Conservation (phyloP, 2,797 vertebrate genomes). For the Leptatherina wallacei region DNA sequence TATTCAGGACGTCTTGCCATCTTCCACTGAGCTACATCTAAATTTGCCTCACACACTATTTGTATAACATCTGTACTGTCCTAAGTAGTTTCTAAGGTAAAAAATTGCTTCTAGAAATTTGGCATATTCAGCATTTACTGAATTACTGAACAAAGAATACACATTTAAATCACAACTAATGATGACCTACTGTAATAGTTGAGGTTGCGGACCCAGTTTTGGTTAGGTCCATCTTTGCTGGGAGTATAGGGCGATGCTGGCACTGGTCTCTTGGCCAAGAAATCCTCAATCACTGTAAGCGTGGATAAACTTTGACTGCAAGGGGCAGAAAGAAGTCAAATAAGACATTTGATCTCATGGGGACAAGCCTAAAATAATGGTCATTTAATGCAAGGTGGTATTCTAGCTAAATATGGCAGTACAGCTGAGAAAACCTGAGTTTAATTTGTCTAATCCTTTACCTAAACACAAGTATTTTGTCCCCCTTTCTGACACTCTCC, state of each 20-base stretch:
- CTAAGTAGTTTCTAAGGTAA: background rate
- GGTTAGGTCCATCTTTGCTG: slow-evolving; percentile 66
- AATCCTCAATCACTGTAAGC: slow-evolving; percentile 94
- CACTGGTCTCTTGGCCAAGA: slow-evolving; percentile 89
- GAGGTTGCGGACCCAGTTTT: slow-evolving; percentile 91
- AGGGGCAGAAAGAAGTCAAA: background rate
- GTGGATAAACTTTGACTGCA: slow-evolving; percentile 97
- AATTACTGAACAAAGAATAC: background rate
- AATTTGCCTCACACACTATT: background rate
- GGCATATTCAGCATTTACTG: background rate
- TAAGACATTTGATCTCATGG: slow-evolving; percentile 3
- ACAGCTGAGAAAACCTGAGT: background rate
- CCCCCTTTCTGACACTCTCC: slow-evolving; percentile 92
- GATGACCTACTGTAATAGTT: slow-evolving; percentile 93
- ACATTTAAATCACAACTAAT: background rate
- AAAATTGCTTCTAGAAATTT: background rate
- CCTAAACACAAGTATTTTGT: slow-evolving; percentile 98
- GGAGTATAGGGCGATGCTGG: slow-evolving; percentile 78
- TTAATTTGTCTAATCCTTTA: slow-evolving; percentile 56
- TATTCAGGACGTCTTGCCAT: background rate
- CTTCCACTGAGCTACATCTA: background rate
- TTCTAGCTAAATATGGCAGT: background rate
- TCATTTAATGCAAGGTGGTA: background rate
- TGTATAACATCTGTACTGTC: background rate
- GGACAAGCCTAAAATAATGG: background rate